Percentiles rank a stretch among this genome's conserved stretches.
Conservation (phyloP, 35 echinoderm and acorn worm genomes). For the Patiria miniata region DNA sequence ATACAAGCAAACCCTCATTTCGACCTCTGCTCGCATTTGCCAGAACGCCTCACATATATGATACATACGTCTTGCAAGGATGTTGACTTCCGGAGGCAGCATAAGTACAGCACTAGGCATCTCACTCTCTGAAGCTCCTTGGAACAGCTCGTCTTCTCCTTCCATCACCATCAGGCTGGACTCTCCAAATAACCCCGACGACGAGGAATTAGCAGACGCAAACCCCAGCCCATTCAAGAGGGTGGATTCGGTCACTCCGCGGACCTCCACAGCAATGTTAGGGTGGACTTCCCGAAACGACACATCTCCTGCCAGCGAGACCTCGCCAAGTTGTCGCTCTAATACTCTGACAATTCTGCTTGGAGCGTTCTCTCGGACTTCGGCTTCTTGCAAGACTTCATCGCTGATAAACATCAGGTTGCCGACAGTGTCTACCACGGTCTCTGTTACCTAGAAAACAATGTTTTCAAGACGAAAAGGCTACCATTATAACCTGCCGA, state of each 20-base stretch:
- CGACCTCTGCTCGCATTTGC: no score
- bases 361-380: neutral
- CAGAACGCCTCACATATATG: neutral
- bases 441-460: neutral
- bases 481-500: no score
- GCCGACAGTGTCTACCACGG: neutral
- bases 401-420: neutral
- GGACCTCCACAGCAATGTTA: slow-evolving; percentile 8
- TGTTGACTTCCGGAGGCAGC: slow-evolving; percentile 12
- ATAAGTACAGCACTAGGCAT: slow-evolving; percentile 3
- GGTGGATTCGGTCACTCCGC: neutral
- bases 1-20: no score
- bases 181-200: neutral
- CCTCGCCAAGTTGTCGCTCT: neutral
- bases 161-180: slow-evolving; percentile 8
- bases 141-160: neutral
- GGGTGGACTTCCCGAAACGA: neutral
- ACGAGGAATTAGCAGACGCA: neutral
- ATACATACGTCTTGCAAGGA: neutral
- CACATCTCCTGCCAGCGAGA: neutral
- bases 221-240: neutral
- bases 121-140: neutral
- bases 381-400: neutral
- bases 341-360: neutral
- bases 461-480: no score